A percentile compares a stretch with the other conserved stretches of the same genome.
Conservation (phyloP, 2,113 vertebrate species). For the Neogobius melanostomus region DNA sequence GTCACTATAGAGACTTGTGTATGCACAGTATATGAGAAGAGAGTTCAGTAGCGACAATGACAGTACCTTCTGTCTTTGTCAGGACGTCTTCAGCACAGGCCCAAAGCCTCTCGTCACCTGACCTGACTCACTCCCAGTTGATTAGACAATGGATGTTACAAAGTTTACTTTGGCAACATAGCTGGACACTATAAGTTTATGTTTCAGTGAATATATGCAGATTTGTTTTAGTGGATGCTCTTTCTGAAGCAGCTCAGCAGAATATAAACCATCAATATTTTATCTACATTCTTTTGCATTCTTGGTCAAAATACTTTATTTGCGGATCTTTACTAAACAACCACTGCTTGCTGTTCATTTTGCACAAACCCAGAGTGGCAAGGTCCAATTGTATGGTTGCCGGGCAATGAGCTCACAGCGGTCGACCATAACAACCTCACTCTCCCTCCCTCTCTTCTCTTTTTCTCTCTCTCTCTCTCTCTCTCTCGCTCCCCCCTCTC, state of each 20-base stretch:
- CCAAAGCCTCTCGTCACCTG: no score
- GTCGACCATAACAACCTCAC: conserved; percentile 52
- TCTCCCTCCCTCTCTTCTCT: conserved; percentile 32
- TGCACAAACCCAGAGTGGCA: conserved; percentile 17
- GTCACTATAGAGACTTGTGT: not conserved
- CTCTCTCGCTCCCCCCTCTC: conserved; percentile 33
- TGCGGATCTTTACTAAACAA: not conserved
- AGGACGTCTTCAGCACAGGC: not conserved
- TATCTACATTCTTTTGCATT: not conserved
- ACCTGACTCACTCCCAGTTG: no score
- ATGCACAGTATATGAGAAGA: not conserved
- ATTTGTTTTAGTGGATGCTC: no score
- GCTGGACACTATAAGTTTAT: no score
- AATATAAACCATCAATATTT: not conserved
- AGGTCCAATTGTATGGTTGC: conserved; percentile 55
- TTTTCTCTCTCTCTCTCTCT: conserved; percentile 44
- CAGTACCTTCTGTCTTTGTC: not conserved
- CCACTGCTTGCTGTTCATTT: conserved; percentile 12
- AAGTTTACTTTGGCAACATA: no score
- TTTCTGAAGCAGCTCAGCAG: no score
- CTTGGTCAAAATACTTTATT: not conserved
- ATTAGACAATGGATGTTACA: no score
- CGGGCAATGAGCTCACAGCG: conserved; percentile 56
- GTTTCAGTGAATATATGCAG: no score
- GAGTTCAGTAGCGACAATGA: not conserved